Conservation (phyloP, 1,140 invertebrate species). For the Papilio xuthus region DNA sequence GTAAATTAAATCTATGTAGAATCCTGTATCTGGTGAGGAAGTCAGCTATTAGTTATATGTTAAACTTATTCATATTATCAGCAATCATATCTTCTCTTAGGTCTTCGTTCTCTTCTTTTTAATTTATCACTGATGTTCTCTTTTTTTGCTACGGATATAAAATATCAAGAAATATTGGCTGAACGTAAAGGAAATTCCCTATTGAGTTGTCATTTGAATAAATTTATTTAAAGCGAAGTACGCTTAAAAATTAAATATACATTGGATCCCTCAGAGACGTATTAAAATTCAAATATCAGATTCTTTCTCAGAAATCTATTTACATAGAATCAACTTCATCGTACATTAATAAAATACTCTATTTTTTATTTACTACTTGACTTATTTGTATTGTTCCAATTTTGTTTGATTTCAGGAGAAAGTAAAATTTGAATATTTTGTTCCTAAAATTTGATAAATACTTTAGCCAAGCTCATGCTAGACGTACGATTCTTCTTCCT, state of each 20-base stretch:
- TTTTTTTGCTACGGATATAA: background rate
- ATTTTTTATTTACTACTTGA: too few species aligned
- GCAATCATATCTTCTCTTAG: too few species aligned
- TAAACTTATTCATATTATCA: too few species aligned
- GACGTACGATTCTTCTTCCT: too few species aligned
- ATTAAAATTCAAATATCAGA: slow-evolving; percentile 16
- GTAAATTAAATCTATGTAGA: background rate
- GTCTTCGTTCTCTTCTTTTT: background rate
- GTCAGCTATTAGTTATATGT: too few species aligned
- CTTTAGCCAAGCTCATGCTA: too few species aligned
- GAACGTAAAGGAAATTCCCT: slow-evolving; percentile 24
- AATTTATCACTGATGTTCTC: background rate
- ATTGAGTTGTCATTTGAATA: slow-evolving; percentile 32
- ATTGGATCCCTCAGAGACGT: slow-evolving; percentile 5
- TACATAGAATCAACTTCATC: background rate
- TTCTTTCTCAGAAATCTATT: slow-evolving; percentile 9
- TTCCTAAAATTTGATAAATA: too few species aligned
- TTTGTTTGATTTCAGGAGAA: too few species aligned
- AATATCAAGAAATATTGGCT: background rate
- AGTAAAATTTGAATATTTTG: too few species aligned
- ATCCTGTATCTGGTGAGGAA: too few species aligned
- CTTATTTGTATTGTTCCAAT: too few species aligned
- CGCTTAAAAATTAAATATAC: slow-evolving; percentile 1
- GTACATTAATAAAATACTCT: background rate
- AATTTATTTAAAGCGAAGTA: slow-evolving; percentile 16